These are phyloP conservation scores for Varecia variegata DNA, from an alignment of 2,797 vertebrate genomes.

Conservation along the genomic window DNA sequence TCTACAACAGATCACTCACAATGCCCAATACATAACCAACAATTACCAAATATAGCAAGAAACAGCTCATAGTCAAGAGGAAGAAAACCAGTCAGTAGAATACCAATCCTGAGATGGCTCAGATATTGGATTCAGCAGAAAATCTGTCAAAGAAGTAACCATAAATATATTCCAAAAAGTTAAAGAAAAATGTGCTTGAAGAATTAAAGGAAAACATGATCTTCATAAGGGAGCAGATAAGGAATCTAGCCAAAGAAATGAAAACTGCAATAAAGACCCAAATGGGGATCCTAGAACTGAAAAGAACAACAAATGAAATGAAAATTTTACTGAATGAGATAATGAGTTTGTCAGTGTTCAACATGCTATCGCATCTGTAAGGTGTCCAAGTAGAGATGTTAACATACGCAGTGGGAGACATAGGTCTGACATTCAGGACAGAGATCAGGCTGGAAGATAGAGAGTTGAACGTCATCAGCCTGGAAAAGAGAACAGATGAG, in stretches of 20 bases:
- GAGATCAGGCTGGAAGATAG: not conserved
- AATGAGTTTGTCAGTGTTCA: not conserved
- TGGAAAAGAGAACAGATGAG: not conserved
- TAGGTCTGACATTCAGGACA: not conserved
- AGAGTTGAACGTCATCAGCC: not conserved
- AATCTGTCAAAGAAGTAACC: not conserved
- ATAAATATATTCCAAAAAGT: not conserved
- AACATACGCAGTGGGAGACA: accelerated
- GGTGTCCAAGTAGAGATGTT: not conserved
- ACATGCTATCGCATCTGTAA: not conserved
- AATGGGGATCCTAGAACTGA: not conserved
- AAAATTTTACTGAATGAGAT: not conserved
- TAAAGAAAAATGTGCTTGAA: not conserved
- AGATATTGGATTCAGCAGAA: not conserved
- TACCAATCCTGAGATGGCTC: not conserved
- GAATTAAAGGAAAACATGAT: not conserved
- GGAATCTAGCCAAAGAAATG: not conserved
- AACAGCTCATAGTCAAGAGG: not conserved
- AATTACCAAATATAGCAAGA: not conserved
- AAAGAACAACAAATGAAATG: not conserved
- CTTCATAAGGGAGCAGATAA: not conserved
- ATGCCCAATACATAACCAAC: not conserved
- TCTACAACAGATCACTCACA: not conserved
- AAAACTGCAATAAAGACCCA: not conserved
- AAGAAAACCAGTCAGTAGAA: not conserved